Conservation (phyloP, 2,888 invertebrate species). For the Cheiracanthium punctorium region DNA sequence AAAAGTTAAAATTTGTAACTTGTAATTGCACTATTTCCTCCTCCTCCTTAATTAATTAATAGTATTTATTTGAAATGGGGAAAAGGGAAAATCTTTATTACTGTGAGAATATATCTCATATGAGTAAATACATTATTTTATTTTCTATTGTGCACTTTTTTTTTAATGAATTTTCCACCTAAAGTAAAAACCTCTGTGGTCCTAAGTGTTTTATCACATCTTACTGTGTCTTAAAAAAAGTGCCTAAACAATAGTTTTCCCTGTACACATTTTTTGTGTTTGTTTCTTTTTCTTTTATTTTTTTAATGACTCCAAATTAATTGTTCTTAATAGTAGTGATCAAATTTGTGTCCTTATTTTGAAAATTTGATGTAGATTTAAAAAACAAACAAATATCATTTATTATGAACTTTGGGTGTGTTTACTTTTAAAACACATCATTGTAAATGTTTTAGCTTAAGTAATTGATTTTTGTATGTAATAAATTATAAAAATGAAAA, state of each 20-base stretch:
- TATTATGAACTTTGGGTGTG: conserved; percentile 40
- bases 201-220: neutral
- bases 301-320: conserved; percentile 46
- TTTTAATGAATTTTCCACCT: too few species aligned
- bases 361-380: conserved; percentile 26
- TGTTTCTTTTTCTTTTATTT: too few species aligned
- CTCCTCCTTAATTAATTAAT: too few species aligned
- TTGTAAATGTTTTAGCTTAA: conserved; percentile 60
- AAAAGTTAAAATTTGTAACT: too few species aligned
- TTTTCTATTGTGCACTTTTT: too few species aligned
- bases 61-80: too few species aligned
- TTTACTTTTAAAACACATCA: conserved; percentile 53
- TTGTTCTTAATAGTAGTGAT: conserved; percentile 40
- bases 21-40: too few species aligned
- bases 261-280: conserved; percentile 46
- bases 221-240: conserved; percentile 54
- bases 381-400: neutral
- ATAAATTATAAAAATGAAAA: conserved; percentile 34
- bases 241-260: conserved; percentile 46
- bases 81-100: too few species aligned
- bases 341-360: conserved; percentile 48
- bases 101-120: too few species aligned
- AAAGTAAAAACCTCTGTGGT: too few species aligned
- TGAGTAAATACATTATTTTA: too few species aligned
- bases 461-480: conserved; percentile 53